Percentiles rank a stretch among this genome's conserved stretches.
Conservation (phyloP, 2,797 vertebrate species). For the Falco concolor region DNA sequence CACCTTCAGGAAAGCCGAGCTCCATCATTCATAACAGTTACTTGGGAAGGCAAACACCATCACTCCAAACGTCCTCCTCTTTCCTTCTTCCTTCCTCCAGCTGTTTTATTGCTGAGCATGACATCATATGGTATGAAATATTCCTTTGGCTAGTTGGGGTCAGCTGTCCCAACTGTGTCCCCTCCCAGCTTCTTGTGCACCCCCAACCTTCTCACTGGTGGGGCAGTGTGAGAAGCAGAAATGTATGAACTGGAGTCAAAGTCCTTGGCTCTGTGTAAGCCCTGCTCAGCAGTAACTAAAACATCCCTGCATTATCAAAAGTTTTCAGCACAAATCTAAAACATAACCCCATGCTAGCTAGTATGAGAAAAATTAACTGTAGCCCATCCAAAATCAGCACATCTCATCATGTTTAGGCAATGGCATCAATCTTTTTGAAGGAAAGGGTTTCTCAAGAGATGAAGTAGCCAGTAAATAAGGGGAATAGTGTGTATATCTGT, state of each 20-base stretch:
- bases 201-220: not conserved
- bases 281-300: no score
- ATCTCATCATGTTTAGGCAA: not conserved
- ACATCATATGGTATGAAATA: not conserved
- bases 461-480: not conserved
- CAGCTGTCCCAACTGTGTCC: not conserved
- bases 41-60: no score
- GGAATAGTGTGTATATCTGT: not conserved
- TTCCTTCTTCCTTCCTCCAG: not conserved
- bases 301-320: no score
- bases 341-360: not conserved
- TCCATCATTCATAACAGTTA: no score
- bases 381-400: not conserved
- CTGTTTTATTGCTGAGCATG: not conserved
- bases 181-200: not conserved
- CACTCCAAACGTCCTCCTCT: rapidly evolving
- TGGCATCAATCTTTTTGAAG: not conserved
- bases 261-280: no score
- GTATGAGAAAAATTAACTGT: not conserved
- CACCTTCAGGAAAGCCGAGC: not conserved
- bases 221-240: not conserved
- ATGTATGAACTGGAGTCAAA: not conserved
- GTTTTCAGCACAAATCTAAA: not conserved
- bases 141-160: not conserved
- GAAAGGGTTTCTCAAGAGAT: not conserved